phyloP scores from a whole-genome alignment of 2,888 invertebrate species.

The Petrophora chlorosata region DNA sequence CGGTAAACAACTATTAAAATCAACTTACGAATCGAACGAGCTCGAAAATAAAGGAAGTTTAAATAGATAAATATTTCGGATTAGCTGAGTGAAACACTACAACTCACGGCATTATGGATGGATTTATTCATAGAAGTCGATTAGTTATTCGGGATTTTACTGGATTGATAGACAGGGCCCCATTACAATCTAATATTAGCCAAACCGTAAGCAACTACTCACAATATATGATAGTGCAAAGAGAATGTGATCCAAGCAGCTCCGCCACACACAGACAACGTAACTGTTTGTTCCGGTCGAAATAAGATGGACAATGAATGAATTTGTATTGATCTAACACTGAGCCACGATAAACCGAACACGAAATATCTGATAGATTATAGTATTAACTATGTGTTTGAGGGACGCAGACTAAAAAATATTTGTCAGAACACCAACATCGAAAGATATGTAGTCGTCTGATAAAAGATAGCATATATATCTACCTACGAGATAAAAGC shows the following conservation, averaged over 20 bases:
- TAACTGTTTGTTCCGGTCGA: slow-evolving; percentile 21
- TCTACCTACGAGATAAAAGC: slow-evolving; percentile 21
- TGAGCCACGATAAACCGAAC: slow-evolving; percentile 8
- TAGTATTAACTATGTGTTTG: slow-evolving; percentile 3
- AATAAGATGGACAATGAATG: slow-evolving; percentile 28
- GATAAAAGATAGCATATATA: slow-evolving; percentile 34
- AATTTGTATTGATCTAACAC: slow-evolving; percentile 17
- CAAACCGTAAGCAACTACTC: slow-evolving; percentile 14
- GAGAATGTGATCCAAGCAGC: slow-evolving; percentile 21
- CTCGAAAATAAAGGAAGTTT: slow-evolving; percentile 17
- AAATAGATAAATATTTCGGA: slow-evolving; percentile 1
- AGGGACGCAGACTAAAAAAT: slow-evolving; percentile 22
- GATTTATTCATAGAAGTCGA: slow-evolving; percentile 8
- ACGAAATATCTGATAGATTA: slow-evolving; percentile 10
- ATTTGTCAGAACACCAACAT: slow-evolving; percentile 18
- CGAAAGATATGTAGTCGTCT: slow-evolving; percentile 19
- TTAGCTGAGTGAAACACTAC: neutral
- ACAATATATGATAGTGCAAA: slow-evolving; percentile 18
- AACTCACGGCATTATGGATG: slow-evolving; percentile 4
- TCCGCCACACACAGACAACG: slow-evolving; percentile 13
- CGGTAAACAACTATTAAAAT: slow-evolving; percentile 43
- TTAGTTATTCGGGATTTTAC: slow-evolving; percentile 14
- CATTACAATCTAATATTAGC: slow-evolving; percentile 13
- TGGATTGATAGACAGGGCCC: slow-evolving; percentile 12
- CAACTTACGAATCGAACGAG: slow-evolving; percentile 9